Base-by-base conservation (phyloP, 2,888 invertebrate species). In the Torymus texanus region DNA sequence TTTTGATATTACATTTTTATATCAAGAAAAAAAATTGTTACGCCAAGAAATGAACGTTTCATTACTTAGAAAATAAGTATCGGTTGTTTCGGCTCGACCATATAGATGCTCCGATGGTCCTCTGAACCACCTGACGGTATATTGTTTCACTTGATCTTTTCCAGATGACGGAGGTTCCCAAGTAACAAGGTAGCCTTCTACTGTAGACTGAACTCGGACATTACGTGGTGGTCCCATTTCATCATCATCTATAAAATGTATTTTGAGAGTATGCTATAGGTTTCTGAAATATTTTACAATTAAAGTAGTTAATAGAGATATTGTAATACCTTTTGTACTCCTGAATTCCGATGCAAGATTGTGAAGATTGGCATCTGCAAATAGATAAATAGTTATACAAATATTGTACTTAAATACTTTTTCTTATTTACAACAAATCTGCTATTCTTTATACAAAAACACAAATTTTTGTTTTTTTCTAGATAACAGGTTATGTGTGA, bases 111-210 rank as follows among this genome's bases (percentile, higher is more conserved):
- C 93, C 50, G 90, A 91, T 10, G 92, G 92, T 70, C 93, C 93
- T 84, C 93, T 92, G 88, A 92, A 94, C 95, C 95, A 95, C 85
- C 93, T 93, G 59, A 96, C 92, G 8, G 93, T 91, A 87, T 95
- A 96, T 62, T 92, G 90, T 77, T 93, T 91, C 29, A 94, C 88
- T 58, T 90, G 90, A 50, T 93, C 92, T 80, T 91, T 90, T 0
- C 93, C 93, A 78, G 92, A 91, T 41, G 91, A 91, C 0, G 95
- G 95, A 75, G 92, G 92, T 80, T 93, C 92, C 96, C 96, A 96
- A 78, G 94, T 94, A 61, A 97, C 93, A 75, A 95, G 91, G 89
- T 95, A 95, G 41, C 96, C 96, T 81, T 94, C 94, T 71, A 93
- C 93, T 63, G 94, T 94, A 78, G 94, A 92, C 50, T 93, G 92